Evolutionary conservation across 2,888 invertebrate genomes (phyloP).

Genomic region (Xanthorhoe spadicearia): DNA sequence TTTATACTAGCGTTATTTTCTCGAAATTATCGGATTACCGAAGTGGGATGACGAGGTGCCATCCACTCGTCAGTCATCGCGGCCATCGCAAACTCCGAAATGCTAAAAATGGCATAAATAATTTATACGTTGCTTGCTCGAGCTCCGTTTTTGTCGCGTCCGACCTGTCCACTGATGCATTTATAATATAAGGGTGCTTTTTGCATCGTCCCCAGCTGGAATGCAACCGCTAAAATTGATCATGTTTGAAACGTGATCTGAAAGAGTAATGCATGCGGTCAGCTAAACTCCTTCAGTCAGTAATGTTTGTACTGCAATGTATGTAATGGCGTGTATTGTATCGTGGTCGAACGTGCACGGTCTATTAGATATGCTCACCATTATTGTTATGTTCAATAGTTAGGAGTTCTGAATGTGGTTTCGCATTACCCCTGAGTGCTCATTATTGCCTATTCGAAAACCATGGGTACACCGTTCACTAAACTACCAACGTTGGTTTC

Average conservation of each 20-base stretch:
- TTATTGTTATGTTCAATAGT: slow-evolving; percentile 29
- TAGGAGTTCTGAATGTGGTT: slow-evolving; percentile 31
- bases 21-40: slow-evolving; percentile 46
- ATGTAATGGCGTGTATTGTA: slow-evolving; percentile 37
- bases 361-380: slow-evolving; percentile 51
- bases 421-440: slow-evolving; percentile 8
- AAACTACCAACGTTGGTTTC: too few relatives aligned
- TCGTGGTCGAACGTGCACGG: slow-evolving; percentile 47
- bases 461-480: background rate
- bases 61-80: slow-evolving; percentile 55
- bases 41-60: slow-evolving; percentile 50
- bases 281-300: slow-evolving; percentile 40
- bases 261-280: slow-evolving; percentile 68
- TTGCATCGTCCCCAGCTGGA: slow-evolving; percentile 78
- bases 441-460: slow-evolving; percentile 18
- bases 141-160: slow-evolving; percentile 78
- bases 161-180: slow-evolving; percentile 84
- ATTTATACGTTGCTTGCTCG: slow-evolving; percentile 80
- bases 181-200: slow-evolving; percentile 85
- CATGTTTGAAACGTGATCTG: slow-evolving; percentile 82
- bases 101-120: slow-evolving; percentile 85
- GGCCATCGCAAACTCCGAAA: slow-evolving; percentile 75
- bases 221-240: slow-evolving; percentile 85
- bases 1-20: background rate
- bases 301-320: slow-evolving; percentile 45